These are phyloP conservation scores for Psophia crepitans DNA, from an alignment of 2,113 vertebrate species.

Conservation along the genomic window DNA sequence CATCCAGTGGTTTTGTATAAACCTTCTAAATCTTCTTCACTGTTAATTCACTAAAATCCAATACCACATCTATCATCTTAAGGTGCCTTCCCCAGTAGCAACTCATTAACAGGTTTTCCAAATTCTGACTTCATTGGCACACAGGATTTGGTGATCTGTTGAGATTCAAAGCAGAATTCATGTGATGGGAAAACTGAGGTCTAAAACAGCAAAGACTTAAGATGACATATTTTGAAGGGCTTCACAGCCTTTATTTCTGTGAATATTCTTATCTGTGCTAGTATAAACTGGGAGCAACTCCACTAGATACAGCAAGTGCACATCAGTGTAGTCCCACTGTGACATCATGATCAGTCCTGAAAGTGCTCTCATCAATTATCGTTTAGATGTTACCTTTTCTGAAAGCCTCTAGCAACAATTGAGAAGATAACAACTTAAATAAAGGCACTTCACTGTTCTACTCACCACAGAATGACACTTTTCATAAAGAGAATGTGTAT, in stretches of 20 bases:
- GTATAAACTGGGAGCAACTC: neutral
- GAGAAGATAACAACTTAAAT: neutral
- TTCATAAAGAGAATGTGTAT: neutral
- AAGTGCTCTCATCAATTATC: neutral
- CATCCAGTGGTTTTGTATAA: neutral
- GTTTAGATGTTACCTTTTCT: neutral
- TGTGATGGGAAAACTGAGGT: neutral
- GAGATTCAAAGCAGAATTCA: slow-evolving; percentile 24
- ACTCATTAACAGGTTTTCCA: slow-evolving; percentile 5
- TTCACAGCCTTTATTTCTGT: neutral
- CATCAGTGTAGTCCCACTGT: neutral
- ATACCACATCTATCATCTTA: neutral
- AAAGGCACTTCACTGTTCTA: neutral
- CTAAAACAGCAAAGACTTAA: neutral
- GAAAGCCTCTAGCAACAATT: neutral
- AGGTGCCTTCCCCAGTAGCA: neutral
- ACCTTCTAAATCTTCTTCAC: neutral
- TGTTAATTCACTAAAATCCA: neutral
- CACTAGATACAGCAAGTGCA: neutral
- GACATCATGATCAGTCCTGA: neutral
- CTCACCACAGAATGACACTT: neutral
- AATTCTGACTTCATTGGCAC: neutral
- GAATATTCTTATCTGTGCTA: neutral
- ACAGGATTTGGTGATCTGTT: neutral
- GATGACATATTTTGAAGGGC: neutral